Evolutionary conservation across 1,140 invertebrate species (phyloP).

Genomic region (Heliothis virescens): DNA sequence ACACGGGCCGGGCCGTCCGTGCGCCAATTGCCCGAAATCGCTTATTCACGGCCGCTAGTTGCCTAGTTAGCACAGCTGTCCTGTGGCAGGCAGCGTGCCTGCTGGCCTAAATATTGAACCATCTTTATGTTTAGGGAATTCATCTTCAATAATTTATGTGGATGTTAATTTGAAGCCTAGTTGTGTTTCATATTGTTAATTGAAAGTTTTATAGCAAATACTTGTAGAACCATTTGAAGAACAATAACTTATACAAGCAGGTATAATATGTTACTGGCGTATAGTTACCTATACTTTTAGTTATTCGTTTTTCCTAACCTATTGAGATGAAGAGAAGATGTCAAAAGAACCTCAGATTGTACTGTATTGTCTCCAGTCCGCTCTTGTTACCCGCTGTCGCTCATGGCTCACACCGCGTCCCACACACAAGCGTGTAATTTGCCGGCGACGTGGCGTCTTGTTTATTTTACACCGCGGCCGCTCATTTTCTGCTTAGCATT

Average conservation of each 20-base stretch:
- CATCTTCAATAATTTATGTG: no score
- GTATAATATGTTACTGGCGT: no score
- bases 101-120: not conserved
- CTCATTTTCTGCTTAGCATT: constrained; percentile 65
- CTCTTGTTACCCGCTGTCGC: constrained; percentile 25
- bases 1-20: constrained; percentile 40
- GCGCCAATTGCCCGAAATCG: constrained; percentile 74
- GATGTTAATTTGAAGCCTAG: no score
- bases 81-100: constrained; percentile 19
- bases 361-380: not conserved
- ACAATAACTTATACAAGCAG: no score
- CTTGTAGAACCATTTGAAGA: no score
- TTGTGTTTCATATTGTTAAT: no score
- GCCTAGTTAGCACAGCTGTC: constrained; percentile 74
- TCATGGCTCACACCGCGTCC: constrained; percentile 36
- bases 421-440: constrained; percentile 64
- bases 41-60: constrained; percentile 83
- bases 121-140: no score
- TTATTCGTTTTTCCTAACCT: no score
- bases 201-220: no score
- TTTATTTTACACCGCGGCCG: constrained; percentile 67
- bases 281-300: no score
- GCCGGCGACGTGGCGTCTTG: constrained; percentile 67
- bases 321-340: no score
- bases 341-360: no score